Percentiles rank a stretch among this genome's conserved stretches.
Evolutionary conservation across 2,888 invertebrate genomes (phyloP).

Genomic region (Pachliopta kotzebuea): DNA sequence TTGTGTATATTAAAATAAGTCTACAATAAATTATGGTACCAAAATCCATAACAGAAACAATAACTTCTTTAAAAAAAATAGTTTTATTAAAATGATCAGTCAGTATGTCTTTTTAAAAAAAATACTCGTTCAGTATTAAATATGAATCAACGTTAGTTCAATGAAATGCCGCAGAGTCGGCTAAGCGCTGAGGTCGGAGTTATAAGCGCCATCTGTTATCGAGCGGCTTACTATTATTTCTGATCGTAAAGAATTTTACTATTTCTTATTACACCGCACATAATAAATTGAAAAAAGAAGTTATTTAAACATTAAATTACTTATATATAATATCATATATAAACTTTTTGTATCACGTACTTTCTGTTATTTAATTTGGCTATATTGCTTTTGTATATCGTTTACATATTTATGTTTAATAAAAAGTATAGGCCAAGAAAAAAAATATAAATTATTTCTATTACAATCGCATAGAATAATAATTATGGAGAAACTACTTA

Average conservation of each 20-base stretch:
- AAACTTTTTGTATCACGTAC: neutral
- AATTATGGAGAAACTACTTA: slow-evolving; percentile 31
- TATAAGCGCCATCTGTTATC: slow-evolving; percentile 59
- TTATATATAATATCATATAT: no score
- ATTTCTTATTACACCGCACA: neutral
- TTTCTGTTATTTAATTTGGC: neutral
- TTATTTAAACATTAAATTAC: neutral
- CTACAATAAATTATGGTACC: no score
- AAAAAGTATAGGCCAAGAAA: neutral
- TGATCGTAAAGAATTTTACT: neutral
- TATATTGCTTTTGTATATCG: neutral
- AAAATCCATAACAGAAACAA: no score
- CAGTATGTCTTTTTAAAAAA: neutral
- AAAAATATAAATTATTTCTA: slow-evolving; percentile 13
- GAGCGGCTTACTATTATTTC: slow-evolving; percentile 44
- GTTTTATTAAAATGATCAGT: neutral
- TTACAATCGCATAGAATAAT: slow-evolving; percentile 28
- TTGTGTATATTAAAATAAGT: no score
- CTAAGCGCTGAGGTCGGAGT: slow-evolving; percentile 36
- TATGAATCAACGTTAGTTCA: slow-evolving; percentile 32
- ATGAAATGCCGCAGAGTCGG: slow-evolving; percentile 8
- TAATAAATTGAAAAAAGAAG: neutral
- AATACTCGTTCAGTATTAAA: slow-evolving; percentile 6
- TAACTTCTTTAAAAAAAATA: neutral
- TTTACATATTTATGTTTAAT: neutral